A percentile compares a stretch with the other conserved stretches of the same genome.
These are phyloP conservation scores for Mercenaria mercenaria DNA, from an alignment of 1,140 invertebrate species.

Conservation along the genomic window DNA sequence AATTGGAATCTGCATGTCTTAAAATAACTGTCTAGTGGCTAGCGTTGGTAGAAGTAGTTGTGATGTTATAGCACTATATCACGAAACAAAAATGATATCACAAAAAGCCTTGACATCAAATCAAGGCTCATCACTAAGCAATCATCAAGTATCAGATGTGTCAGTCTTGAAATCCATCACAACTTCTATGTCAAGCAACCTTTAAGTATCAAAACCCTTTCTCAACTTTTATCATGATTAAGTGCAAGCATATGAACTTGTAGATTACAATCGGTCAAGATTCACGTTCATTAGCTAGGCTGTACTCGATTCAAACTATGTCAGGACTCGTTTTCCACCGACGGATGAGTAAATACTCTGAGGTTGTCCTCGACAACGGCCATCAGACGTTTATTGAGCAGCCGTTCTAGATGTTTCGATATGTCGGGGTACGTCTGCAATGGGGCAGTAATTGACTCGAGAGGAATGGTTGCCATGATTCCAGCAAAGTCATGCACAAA, in stretches of 20 bases:
- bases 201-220: background rate
- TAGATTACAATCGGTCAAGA: background rate
- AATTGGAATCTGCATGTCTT: no score
- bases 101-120: no score
- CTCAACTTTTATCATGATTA: background rate
- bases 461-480: conserved; percentile 73
- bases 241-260: background rate
- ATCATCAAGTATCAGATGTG: no score
- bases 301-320: background rate
- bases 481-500: conserved; percentile 83
- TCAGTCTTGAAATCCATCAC: background rate
- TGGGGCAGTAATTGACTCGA: conserved; percentile 74
- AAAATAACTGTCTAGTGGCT: no score
- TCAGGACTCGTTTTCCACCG: conserved; percentile 6
- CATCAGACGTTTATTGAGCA: conserved; percentile 81
- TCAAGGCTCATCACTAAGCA: no score
- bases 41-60: no score
- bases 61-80: no score
- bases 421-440: conserved; percentile 71
- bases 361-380: conserved; percentile 81
- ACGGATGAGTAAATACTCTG: conserved; percentile 70
- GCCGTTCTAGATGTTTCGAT: conserved; percentile 77
- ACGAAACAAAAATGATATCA: no score
- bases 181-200: background rate
- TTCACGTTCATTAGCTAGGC: background rate